Evolutionary conservation across 2,888 invertebrate species (phyloP).

Genomic region (Orthosia gothica): DNA sequence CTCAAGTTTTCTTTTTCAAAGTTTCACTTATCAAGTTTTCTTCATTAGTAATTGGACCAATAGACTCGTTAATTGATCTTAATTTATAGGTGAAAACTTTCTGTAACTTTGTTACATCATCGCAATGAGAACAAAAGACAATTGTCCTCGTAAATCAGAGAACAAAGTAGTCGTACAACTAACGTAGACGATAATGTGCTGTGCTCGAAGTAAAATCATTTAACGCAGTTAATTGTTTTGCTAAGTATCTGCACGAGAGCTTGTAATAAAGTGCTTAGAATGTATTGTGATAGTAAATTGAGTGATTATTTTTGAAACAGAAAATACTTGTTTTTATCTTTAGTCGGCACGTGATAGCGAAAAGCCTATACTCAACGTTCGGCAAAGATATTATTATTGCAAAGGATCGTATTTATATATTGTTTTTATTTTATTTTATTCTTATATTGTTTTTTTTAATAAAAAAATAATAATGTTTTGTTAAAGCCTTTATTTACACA

Average conservation of each 20-base stretch:
- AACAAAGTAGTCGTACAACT: slow-evolving; percentile 4
- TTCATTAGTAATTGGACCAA: slow-evolving; percentile 9
- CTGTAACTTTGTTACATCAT: neutral
- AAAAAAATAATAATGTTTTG: neutral
- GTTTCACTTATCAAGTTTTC: neutral
- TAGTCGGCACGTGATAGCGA: neutral
- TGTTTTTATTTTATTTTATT: neutral
- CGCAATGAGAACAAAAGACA: slow-evolving; percentile 49
- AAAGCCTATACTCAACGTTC: neutral
- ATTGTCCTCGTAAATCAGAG: slow-evolving; percentile 45
- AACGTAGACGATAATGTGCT: slow-evolving; percentile 27
- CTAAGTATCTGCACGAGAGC: slow-evolving; percentile 5
- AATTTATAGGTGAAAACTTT: neutral
- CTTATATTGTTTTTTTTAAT: too few relatives aligned
- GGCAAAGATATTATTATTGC: neutral
- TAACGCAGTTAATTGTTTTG: slow-evolving; percentile 28
- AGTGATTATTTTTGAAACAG: neutral
- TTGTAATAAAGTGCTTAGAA: neutral
- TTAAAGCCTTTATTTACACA: neutral
- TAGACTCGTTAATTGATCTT: slow-evolving; percentile 5
- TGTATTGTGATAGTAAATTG: neutral
- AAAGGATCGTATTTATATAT: neutral
- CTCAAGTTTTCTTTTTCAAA: neutral
- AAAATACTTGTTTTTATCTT: neutral
- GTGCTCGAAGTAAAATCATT: slow-evolving; percentile 31